phyloP scores from a whole-genome alignment of 2,797 vertebrate species.

The Anomalospiza imberbis region DNA sequence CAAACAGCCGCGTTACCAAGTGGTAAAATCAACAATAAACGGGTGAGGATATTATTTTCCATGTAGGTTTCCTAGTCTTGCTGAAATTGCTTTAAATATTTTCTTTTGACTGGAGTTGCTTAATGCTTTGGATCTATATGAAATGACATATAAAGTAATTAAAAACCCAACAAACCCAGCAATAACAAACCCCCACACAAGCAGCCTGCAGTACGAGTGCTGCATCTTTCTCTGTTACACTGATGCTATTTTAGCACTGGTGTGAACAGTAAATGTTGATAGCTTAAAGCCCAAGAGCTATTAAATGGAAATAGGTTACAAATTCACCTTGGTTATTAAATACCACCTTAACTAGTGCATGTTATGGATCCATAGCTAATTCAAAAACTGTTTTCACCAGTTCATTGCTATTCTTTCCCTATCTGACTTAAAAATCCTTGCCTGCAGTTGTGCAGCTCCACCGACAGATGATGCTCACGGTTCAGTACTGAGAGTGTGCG shows the following conservation, averaged over 20 bases:
- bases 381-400: neutral
- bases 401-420: neutral
- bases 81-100: neutral
- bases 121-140: neutral
- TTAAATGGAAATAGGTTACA: neutral
- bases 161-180: neutral
- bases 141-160: neutral
- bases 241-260: neutral
- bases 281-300: neutral
- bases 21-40: conserved; percentile 59
- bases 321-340: neutral
- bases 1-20: neutral
- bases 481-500: fast-evolving
- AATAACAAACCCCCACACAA: neutral
- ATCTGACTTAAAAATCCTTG: neutral
- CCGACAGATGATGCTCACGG: conserved; percentile 26
- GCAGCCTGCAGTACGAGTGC: neutral
- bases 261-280: neutral
- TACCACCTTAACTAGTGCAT: neutral
- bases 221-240: neutral
- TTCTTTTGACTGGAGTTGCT: neutral
- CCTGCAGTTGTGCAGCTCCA: conserved; percentile 18
- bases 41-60: conserved; percentile 61
- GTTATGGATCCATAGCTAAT: neutral
- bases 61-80: conserved; percentile 49